Evolutionary conservation across 2,888 invertebrate genomes (phyloP), one percentile per base, ranked within the genome.

Genomic region (Diarsia dahlii): DNA sequence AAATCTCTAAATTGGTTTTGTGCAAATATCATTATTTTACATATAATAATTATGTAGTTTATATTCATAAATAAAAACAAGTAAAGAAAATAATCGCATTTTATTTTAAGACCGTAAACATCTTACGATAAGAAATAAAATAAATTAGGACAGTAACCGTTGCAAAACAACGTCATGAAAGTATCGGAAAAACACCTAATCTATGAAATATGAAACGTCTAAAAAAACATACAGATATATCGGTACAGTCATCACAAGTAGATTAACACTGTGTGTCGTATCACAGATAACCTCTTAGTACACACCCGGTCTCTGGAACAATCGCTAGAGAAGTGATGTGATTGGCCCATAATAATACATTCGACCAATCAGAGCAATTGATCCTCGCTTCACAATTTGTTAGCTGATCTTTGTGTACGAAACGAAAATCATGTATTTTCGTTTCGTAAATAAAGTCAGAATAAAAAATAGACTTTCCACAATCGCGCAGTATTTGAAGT

Each of bases 141-240:
- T 39, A 66, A 65, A 80, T 58, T 28, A 63, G 58, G 34, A n/a
- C 54, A 79, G 60, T 68, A 58, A 70, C 75, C 48, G n/a, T 20
- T 28, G 5, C 15, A 84, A 68, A 74, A 80, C 45, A 54, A 50
- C 18, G 28, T 64, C 56, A 48, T 34, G 56, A 50, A 18, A 63
- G 8, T 52, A 48, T 52, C 54, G 62, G 46, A 67, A 79, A 58
- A 79, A 67, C 50, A 64, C n/a, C 23, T 82, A 48, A 79, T 71
- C 60, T 48, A 78, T 83, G 54, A 65, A 78, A 80, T 46, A 77
- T 77, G 8, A 54, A 76, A 80, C 80, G 39, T 9, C 3, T 3
- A 10, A 60, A 76, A 79, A 46, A 46, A 8, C 45, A 28, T 50
- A 45, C 13, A 74, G 28, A 62, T 45, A 54, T 39, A 1, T 39